Percentiles rank a stretch among this genome's conserved stretches.
Conservation (phyloP, 2,113 vertebrate species). For the Heliornis fulica region DNA sequence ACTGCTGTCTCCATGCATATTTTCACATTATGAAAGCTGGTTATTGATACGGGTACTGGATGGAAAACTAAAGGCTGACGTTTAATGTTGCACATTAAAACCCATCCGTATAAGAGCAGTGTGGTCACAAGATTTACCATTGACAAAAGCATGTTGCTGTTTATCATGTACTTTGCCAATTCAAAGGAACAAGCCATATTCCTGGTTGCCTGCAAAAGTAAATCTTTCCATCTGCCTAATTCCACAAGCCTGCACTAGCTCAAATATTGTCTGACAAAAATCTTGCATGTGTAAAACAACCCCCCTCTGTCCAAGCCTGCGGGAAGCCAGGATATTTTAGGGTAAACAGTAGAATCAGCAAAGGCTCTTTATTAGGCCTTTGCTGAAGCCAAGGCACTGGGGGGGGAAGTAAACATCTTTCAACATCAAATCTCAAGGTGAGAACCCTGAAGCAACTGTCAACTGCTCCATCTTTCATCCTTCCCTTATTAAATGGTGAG, state of each 20-base stretch:
- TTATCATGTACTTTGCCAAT: neutral
- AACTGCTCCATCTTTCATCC: neutral
- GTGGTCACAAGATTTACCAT: neutral
- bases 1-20: neutral
- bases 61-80: neutral
- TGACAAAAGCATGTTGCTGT: neutral
- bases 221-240: neutral
- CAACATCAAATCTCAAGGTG: neutral
- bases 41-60: neutral
- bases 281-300: neutral
- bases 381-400: neutral
- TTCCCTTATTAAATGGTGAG: neutral
- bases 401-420: neutral
- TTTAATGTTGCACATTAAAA: neutral
- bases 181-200: neutral
- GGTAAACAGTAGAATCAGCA: neutral
- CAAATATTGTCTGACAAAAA: neutral
- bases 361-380: neutral
- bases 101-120: neutral
- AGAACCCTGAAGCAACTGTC: neutral
- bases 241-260: neutral
- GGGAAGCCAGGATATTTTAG: neutral
- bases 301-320: neutral
- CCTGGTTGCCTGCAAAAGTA: neutral
- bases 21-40: neutral